Percentiles rank a stretch among this genome's conserved stretches.
phyloP scores from a whole-genome alignment of 1,140 invertebrate species.

The Pachypeltis micranthus region DNA sequence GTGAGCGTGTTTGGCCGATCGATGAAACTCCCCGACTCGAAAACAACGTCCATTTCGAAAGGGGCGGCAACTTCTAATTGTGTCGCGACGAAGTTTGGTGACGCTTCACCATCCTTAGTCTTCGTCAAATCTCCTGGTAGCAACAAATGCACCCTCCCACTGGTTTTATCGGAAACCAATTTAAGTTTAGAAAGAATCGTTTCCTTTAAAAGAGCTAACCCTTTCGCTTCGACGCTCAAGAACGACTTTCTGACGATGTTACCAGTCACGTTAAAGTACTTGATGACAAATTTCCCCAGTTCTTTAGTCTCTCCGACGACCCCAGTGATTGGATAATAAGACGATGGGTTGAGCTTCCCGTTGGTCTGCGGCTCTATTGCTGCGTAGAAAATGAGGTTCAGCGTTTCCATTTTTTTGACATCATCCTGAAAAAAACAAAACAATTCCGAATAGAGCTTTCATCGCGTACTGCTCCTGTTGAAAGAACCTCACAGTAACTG shows the following conservation, averaged over 20 bases:
- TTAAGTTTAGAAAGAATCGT: constrained; percentile 55
- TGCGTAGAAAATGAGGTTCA: constrained; percentile 64
- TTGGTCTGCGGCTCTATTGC: constrained; percentile 57
- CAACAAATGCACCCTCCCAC: constrained; percentile 45
- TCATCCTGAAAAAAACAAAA: constrained; percentile 27
- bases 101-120: constrained; percentile 32
- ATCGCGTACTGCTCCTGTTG: too few relatives aligned
- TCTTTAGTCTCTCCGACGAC: constrained; percentile 63
- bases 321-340: constrained; percentile 45
- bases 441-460: too few relatives aligned
- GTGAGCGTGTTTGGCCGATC: constrained; percentile 42
- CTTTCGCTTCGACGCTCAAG: constrained; percentile 54
- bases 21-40: constrained; percentile 58
- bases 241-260: constrained; percentile 42
- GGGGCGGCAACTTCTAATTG: constrained; percentile 69
- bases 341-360: constrained; percentile 41
- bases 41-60: constrained; percentile 73
- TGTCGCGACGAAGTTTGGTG: constrained; percentile 69
- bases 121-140: constrained; percentile 36
- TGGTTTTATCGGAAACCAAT: constrained; percentile 42
- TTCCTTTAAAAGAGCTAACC: constrained; percentile 64
- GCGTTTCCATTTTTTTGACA: constrained; percentile 36
- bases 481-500: too few relatives aligned
- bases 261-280: constrained; percentile 33
- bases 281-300: constrained; percentile 62